Evolutionary conservation across 2,888 invertebrate genomes (phyloP), one percentile per base, ranked within the genome.

Genomic region (Archips crataeganus): DNA sequence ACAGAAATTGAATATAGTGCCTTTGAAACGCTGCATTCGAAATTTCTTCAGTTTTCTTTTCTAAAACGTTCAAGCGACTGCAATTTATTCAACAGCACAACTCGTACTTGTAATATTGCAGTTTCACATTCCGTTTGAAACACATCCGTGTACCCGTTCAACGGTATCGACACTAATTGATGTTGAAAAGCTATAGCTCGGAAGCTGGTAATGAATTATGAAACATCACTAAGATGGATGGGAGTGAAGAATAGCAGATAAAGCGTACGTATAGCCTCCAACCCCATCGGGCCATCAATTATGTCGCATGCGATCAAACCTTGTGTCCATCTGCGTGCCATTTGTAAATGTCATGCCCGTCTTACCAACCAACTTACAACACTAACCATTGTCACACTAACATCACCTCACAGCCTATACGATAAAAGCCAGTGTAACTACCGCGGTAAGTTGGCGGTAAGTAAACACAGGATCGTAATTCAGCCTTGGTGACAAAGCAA

Each of bases 291-390:
- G 81, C 87, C 88, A 91, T 91, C 90, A 88, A 92, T 92, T 90
- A 91, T 87, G 90, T 89, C 90, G 82, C 86, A 85, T 85, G 83
- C 86, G 89, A 90, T 89, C 91, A 89, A 89, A 88, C 89, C 89
- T 88, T 79, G 83, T 89, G 90, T 90, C 91, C 89, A 90, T 91
- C 90, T 90, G 88, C 82, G 83, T 82, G 81, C 87, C 87, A 91
- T 92, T 90, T 90, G 88, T 91, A 87, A 84, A 83, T 85, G 90
- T 90, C 90, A 90, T 83, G 81, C 81, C 79, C 79, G 84, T 82
- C 84, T 79, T 82, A 78, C 79, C 77, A 76, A 77, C 71, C 80
- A 79, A 79, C 79, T 76, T 75, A 73, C 77, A 75, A 74, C 72
- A 61, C 32, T 70, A 75, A 71, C 75, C 34, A 61, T 32, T 65